These are phyloP conservation scores for Ochotona curzoniae DNA, from an alignment of 2,113 vertebrate genomes.

Conservation along the genomic window DNA sequence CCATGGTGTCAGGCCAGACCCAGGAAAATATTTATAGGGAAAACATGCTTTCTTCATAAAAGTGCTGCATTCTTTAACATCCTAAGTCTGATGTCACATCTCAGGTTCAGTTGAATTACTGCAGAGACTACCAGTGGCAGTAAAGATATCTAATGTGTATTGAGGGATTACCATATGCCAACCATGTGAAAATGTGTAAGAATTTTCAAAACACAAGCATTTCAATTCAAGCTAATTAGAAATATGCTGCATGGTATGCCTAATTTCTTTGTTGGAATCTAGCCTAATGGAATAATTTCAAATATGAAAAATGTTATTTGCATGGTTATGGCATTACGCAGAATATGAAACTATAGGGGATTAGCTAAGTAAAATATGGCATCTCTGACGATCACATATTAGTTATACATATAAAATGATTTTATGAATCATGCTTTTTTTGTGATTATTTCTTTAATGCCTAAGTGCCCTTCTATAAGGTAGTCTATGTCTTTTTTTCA, in stretches of 20 bases:
- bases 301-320: conserved; percentile 42
- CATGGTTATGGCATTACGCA: not conserved
- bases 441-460: conserved; percentile 3
- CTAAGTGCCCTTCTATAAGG: not conserved
- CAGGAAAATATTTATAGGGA: not conserved
- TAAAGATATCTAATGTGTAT: not conserved
- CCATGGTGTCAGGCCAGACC: too few relatives aligned
- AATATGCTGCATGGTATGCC: not conserved
- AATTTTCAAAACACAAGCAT: conserved; percentile 54
- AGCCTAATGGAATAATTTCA: conserved; percentile 40
- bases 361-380: conserved; percentile 8
- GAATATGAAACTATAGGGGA: conserved; percentile 27
- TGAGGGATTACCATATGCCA: not conserved
- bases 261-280: conserved; percentile 50
- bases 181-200: not conserved
- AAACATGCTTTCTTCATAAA: not conserved
- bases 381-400: not conserved
- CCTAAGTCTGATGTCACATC: not conserved
- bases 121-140: not conserved
- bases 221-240: conserved; percentile 58
- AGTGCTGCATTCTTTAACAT: not conserved
- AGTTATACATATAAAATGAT: not conserved
- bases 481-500: not conserved
- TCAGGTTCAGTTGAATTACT: not conserved
- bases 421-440: not conserved